Percentiles rank a stretch among this genome's conserved stretches.
Evolutionary conservation across 2,797 vertebrate species (phyloP).

Genomic region (Manis javanica): DNA sequence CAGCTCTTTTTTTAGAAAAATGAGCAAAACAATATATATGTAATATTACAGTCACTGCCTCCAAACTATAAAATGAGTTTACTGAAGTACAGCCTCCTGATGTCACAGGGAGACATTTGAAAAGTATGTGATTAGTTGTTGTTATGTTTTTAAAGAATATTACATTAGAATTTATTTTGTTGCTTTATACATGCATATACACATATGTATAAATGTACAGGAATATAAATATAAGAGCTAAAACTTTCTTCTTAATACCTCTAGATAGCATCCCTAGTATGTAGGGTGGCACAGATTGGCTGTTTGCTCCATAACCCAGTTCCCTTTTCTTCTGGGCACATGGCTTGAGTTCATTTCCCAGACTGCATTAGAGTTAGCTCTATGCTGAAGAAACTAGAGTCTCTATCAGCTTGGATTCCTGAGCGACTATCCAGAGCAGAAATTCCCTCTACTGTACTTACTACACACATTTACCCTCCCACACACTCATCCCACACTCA

Average conservation of each 20-base stretch:
- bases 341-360: background rate
- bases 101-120: slow-evolving; percentile 63
- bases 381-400: slow-evolving; percentile 1
- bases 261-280: background rate
- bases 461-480: background rate
- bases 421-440: background rate
- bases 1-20: slow-evolving; percentile 72
- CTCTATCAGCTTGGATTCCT: background rate
- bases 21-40: slow-evolving; percentile 68
- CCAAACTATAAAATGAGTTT: slow-evolving; percentile 63
- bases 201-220: background rate
- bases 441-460: background rate
- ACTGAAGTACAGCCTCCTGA: slow-evolving; percentile 64
- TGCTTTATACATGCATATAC: background rate
- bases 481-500: background rate
- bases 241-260: background rate
- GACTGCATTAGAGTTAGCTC: background rate
- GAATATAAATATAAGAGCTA: background rate
- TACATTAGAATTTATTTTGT: slow-evolving; percentile 26
- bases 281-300: background rate
- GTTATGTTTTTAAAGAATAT: slow-evolving; percentile 52
- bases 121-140: slow-evolving; percentile 52
- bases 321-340: background rate
- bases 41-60: slow-evolving; percentile 69
- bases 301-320: background rate